Conservation (phyloP, 2,113 vertebrate species). For the Hippocampus barbouri region DNA sequence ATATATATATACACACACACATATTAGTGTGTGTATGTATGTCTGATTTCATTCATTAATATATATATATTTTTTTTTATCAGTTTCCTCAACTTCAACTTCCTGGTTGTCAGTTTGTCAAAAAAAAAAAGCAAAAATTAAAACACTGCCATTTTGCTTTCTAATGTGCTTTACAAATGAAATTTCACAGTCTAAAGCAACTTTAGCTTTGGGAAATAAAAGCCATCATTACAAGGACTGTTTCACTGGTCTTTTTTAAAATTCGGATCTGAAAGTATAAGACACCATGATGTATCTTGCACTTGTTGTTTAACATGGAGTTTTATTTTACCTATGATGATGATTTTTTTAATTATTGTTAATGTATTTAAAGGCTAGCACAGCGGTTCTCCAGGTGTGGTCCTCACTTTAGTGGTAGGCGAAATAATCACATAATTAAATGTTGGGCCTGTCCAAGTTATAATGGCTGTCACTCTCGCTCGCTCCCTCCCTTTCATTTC, state of each 20-base stretch:
- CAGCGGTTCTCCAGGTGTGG: too few relatives aligned
- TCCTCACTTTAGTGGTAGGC: too few relatives aligned
- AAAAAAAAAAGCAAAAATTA: not conserved
- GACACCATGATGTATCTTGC: too few relatives aligned
- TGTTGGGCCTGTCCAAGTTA: too few relatives aligned
- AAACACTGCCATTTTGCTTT: constrained; percentile 16
- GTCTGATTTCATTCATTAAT: not conserved
- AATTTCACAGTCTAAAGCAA: constrained; percentile 17
- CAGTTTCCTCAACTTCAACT: constrained; percentile 1
- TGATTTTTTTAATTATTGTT: too few relatives aligned
- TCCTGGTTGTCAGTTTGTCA: constrained; percentile 12
- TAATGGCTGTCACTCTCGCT: too few relatives aligned
- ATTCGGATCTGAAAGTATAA: not conserved
- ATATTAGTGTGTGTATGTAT: not conserved
- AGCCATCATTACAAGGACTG: constrained; percentile 40
- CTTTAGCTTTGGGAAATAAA: constrained; percentile 53
- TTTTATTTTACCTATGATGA: too few relatives aligned
- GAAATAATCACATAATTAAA: too few relatives aligned
- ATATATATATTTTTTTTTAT: not conserved
- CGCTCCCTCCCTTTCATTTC: too few relatives aligned
- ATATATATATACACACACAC: too few relatives aligned
- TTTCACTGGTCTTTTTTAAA: not conserved
- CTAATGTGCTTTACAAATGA: constrained; percentile 40
- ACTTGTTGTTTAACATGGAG: not conserved
- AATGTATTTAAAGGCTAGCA: too few relatives aligned